Evolutionary conservation across 2,888 invertebrate genomes (phyloP).

Genomic region (Macrophya alboannulata): DNA sequence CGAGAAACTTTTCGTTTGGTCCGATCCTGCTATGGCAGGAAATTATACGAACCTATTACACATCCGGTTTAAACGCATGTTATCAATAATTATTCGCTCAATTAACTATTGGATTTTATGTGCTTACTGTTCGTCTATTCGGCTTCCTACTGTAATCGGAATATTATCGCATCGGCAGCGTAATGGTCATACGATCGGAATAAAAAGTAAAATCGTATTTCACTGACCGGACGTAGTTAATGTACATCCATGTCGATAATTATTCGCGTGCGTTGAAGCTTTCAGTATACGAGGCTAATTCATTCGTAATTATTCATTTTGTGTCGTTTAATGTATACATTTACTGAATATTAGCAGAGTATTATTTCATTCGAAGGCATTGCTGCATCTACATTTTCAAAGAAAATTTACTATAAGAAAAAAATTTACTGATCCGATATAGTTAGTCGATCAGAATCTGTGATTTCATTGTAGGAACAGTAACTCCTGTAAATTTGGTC

Average conservation of each 20-base stretch:
- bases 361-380: too few species aligned
- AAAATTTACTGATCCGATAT: too few species aligned
- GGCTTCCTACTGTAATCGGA: background rate
- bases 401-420: too few species aligned
- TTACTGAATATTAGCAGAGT: too few species aligned
- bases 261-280: background rate
- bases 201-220: constrained; percentile 1
- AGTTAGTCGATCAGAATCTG: too few species aligned
- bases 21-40: background rate
- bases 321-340: background rate
- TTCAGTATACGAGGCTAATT: background rate
- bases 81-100: background rate
- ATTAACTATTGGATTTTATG: background rate
- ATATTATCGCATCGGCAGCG: background rate
- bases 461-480: too few species aligned
- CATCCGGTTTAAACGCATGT: background rate
- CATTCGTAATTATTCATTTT: background rate
- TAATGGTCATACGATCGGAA: background rate
- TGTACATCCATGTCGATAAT: background rate
- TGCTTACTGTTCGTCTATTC: background rate
- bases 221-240: background rate
- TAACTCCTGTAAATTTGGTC: too few species aligned
- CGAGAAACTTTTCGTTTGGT: background rate
- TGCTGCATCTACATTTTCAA: too few species aligned
- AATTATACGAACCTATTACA: background rate